Base-by-base conservation (phyloP, 2,797 vertebrate species). In the Acanthurus tractus region DNA sequence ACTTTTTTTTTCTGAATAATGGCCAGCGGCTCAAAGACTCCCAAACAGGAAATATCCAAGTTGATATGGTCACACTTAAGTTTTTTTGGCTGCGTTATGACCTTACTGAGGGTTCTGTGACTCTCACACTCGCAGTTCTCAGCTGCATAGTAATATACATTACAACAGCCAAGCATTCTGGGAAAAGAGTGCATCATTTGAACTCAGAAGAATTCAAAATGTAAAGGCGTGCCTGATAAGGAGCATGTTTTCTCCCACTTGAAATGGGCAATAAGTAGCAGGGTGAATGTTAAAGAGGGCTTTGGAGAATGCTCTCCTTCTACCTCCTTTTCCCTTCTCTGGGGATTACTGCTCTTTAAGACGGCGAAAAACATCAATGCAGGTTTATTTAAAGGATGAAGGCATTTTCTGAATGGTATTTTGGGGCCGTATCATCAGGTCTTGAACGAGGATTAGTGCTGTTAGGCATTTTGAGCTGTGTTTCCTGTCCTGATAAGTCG, bases 351-450 rank as follows among this genome's bases (percentile, higher is more conserved):
- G 82, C 91, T 94, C 91, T 93, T 94, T 93, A 93, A 93, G 91
- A 93, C 83, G 85, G 90, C n/a, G 15, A 29, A 87, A 89, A 94
- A 94, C 93, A 94, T 95, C 91, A 94, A 92, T 93, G 92, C 83
- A 76, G 90, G 89, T 94, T 95, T 93, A 94, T 93, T 92, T 94
- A 91, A 94, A 90, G 92, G 91, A 95, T 95, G 92, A 95, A 95
- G 94, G 89, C 90, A 75, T 94, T 92, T 94, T 93, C 91, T 94
- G 93, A 94, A 91, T 90, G 86, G 91, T 91, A 90, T 94, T 94
- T 94, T 82, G 84, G 81, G 88, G 86, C 89, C 69, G 86, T 94
- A 95, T 94, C 93, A 92, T 93, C 87, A 88, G 91, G 92, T 94
- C 93, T 94, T 89, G 90, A 87, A 83, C 71, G 65, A 87, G 94